These are phyloP conservation scores for Melinopterus prodromus DNA, from an alignment of 2,888 invertebrate genomes.

Conservation along the genomic window DNA sequence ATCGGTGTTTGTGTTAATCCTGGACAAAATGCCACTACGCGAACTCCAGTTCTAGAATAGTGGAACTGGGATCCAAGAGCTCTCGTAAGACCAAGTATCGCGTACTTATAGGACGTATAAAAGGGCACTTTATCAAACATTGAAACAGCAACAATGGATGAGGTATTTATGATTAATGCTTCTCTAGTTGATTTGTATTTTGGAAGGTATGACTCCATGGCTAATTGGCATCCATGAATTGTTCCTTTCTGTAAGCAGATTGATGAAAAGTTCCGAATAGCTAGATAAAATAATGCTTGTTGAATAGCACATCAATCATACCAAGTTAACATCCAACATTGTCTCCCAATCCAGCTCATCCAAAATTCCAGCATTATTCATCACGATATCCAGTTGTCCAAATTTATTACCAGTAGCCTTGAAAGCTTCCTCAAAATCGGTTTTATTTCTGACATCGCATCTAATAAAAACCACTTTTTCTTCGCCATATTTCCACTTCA, in stretches of 20 bases:
- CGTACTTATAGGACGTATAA: background rate
- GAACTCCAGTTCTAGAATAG: background rate
- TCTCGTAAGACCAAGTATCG: background rate
- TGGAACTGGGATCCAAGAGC: background rate
- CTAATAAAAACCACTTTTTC: slow-evolving; percentile 74
- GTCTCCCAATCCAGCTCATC: slow-evolving; percentile 4
- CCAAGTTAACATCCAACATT: slow-evolving; percentile 9
- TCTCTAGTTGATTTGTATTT: background rate
- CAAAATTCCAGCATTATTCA: slow-evolving; percentile 16
- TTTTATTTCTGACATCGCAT: slow-evolving; percentile 77
- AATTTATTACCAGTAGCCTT: slow-evolving; percentile 14
- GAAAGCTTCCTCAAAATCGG: slow-evolving; percentile 68
- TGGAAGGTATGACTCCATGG: background rate
- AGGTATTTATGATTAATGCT: background rate
- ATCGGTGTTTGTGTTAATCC: background rate
- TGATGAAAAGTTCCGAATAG: too few species aligned
- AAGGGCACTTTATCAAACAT: background rate
- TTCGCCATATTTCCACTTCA: slow-evolving; percentile 71
- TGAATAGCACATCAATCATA: background rate
- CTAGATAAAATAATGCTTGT: too few species aligned
- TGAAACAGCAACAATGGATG: background rate
- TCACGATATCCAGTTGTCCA: slow-evolving; percentile 11
- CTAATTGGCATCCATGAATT: background rate
- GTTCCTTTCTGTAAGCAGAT: background rate
- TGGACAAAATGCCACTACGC: background rate